These are phyloP conservation scores for Dendrolimus pini DNA, from an alignment of 2,888 invertebrate genomes.

Conservation along the genomic window DNA sequence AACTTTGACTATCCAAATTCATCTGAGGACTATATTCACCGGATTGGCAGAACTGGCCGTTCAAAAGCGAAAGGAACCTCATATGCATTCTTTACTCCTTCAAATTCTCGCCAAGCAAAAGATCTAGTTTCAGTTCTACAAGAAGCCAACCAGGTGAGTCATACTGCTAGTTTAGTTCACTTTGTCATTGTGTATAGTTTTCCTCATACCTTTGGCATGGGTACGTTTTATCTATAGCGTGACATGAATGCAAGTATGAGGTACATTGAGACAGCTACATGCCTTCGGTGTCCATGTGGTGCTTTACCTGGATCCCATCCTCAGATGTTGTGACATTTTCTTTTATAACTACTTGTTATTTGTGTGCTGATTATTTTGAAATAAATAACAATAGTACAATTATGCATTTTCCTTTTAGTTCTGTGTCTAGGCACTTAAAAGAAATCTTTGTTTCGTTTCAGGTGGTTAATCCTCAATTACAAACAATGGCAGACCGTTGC, in stretches of 20 bases:
- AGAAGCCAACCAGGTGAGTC: constrained; percentile 90
- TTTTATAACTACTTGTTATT: constrained; percentile 1
- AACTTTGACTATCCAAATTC: constrained; percentile 98
- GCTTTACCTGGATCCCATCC: constrained; percentile 85
- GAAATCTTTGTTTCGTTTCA: constrained; percentile 34
- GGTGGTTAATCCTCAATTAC: constrained; percentile 90
- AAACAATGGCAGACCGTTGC: constrained; percentile 84
- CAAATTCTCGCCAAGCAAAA: constrained; percentile 91
- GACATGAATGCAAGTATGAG: constrained; percentile 87
- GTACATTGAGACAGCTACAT: constrained; percentile 81
- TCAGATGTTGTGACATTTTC: constrained; percentile 78
- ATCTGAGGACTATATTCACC: constrained; percentile 96
- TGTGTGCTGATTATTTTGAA: no score
- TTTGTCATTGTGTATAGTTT: constrained; percentile 2
- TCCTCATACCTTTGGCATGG: constrained; percentile 88
- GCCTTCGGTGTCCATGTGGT: constrained; percentile 87
- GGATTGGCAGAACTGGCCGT: constrained; percentile 95
- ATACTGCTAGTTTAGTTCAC: not conserved
- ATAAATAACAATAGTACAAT: no score
- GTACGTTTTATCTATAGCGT: constrained; percentile 78
- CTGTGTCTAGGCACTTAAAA: no score
- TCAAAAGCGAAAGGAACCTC: constrained; percentile 92
- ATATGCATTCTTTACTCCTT: constrained; percentile 95
- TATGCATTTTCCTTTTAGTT: no score
- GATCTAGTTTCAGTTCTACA: constrained; percentile 91